A percentile compares a stretch with the other conserved stretches of the same genome.
Conservation (phyloP, 2,797 vertebrate species). For the Hydrocynus forskahlii region DNA sequence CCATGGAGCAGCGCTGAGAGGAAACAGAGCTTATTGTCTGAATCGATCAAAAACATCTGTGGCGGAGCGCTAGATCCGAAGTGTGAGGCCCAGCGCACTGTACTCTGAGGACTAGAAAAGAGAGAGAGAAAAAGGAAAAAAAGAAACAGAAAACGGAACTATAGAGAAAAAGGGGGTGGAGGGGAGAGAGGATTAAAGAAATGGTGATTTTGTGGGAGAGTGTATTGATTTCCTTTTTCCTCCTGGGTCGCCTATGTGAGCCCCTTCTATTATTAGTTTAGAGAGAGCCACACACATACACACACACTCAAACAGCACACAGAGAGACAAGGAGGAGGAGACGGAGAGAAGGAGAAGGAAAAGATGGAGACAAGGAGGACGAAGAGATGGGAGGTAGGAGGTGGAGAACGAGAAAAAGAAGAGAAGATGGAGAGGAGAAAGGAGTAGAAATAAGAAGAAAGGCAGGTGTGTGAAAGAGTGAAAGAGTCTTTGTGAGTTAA, state of each 20-base stretch:
- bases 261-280: conserved; percentile 81
- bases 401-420: neutral
- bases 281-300: conserved; percentile 72
- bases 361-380: conserved; percentile 26
- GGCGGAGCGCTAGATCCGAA: conserved; percentile 46
- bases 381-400: neutral
- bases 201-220: conserved; percentile 84
- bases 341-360: conserved; percentile 12
- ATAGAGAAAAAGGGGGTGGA: conserved; percentile 50
- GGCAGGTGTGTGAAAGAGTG: neutral
- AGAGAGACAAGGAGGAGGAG: conserved; percentile 5
- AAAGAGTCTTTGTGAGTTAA: neutral
- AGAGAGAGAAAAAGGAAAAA: conserved; percentile 44
- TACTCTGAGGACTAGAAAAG: conserved; percentile 66
- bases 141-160: conserved; percentile 36
- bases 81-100: conserved; percentile 56
- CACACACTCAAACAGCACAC: conserved; percentile 61
- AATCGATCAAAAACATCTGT: conserved; percentile 68
- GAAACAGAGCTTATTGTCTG: conserved; percentile 69
- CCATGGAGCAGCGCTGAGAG: neutral
- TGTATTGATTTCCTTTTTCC: conserved; percentile 79
- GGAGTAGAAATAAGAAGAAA: neutral
- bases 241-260: conserved; percentile 76
- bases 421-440: neutral
- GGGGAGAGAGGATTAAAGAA: conserved; percentile 73